These are phyloP conservation scores for Myripristis murdjan DNA, from an alignment of 2,797 vertebrate genomes.

Conservation along the genomic window DNA sequence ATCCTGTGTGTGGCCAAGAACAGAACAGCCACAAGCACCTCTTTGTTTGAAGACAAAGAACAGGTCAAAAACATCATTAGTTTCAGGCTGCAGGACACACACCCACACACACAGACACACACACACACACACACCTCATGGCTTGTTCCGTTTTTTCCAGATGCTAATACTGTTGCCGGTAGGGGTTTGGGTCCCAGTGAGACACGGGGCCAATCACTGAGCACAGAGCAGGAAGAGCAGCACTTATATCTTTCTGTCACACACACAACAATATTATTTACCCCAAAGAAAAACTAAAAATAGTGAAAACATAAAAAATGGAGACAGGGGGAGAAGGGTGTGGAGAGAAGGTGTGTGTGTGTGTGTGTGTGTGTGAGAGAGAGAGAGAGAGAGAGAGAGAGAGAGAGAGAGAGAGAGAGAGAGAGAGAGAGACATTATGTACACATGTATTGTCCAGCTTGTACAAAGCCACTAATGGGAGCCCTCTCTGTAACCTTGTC, in stretches of 20 bases:
- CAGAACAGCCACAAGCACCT: slow-evolving; percentile 59
- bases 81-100: slow-evolving; percentile 56
- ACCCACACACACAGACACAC: slow-evolving; percentile 7
- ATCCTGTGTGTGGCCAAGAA: slow-evolving; percentile 47
- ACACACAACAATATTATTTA: slow-evolving; percentile 8
- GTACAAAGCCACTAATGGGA: slow-evolving; percentile 47
- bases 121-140: slow-evolving; percentile 7
- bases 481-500: slow-evolving; percentile 65
- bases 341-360: not conserved
- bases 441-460: slow-evolving; percentile 46
- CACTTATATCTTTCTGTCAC: slow-evolving; percentile 7
- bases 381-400: not conserved
- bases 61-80: slow-evolving; percentile 70
- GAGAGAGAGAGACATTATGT: slow-evolving; percentile 10
- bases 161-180: slow-evolving; percentile 64
- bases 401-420: not conserved
- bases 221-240: slow-evolving; percentile 36
- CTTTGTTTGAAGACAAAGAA: slow-evolving; percentile 76
- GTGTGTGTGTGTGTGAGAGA: too few relatives aligned
- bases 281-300: slow-evolving; percentile 13
- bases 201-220: slow-evolving; percentile 47
- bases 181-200: slow-evolving; percentile 41
- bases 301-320: slow-evolving; percentile 27
- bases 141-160: slow-evolving; percentile 51
- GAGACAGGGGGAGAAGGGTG: not conserved